phyloP scores from a whole-genome alignment of 2,113 vertebrate species.

The Xiphophorus maculatus region DNA sequence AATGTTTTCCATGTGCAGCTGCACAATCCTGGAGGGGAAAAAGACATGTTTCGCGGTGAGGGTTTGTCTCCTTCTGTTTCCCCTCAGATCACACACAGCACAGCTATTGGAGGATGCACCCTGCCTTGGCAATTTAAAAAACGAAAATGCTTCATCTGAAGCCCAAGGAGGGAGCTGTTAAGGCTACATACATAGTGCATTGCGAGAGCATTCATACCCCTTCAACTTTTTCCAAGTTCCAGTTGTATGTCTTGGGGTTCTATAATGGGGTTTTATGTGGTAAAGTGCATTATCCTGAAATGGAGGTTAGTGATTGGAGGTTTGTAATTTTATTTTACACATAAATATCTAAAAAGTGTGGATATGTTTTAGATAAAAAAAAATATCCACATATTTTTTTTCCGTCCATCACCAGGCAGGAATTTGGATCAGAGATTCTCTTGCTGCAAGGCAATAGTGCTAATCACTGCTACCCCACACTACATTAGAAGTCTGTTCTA shows the following conservation, averaged over 20 bases:
- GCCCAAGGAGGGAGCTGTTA: conserved; percentile 12
- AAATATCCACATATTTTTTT: too few relatives aligned
- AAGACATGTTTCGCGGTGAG: conserved; percentile 70
- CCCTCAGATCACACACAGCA: conserved; percentile 34
- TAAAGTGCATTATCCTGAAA: neutral
- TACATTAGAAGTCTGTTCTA: neutral
- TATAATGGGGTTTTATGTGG: neutral
- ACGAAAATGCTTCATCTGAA: conserved; percentile 4
- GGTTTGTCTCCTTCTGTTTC: conserved; percentile 60
- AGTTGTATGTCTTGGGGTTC: neutral
- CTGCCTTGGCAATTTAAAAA: conserved; percentile 29
- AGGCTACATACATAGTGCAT: neutral
- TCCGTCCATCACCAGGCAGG: neutral
- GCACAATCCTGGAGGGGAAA: conserved; percentile 57
- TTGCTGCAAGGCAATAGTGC: neutral
- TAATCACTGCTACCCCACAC: neutral
- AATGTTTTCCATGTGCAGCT: conserved; percentile 75
- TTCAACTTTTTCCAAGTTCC: neutral
- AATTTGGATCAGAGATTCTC: neutral
- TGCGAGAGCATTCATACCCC: neutral
- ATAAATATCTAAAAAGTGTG: neutral
- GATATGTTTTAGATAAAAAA: too few relatives aligned
- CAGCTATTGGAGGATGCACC: conserved; percentile 20
- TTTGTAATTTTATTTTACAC: neutral
- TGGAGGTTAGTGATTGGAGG: neutral